Evolutionary conservation across 2,888 invertebrate species (phyloP), one percentile per base, ranked within the genome.

Genomic region (Drosophila atroscutellata): DNA sequence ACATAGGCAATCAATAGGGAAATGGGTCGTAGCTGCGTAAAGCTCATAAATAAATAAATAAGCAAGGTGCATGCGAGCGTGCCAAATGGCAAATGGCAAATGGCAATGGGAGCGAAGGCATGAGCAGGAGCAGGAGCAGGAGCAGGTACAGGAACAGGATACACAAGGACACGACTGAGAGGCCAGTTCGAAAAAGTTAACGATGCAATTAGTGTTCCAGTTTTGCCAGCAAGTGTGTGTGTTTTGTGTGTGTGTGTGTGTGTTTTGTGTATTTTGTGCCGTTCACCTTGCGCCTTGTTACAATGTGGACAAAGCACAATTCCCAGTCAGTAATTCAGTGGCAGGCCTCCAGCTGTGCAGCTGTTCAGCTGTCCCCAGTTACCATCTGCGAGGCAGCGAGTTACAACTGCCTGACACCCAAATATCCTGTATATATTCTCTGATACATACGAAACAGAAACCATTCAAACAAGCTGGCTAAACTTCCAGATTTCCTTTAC

Each of bases 151-250:
- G 47, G 42, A 28, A 39, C 50, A 36, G 36, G 69, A 34, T 28
- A 55, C 54, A 50, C 58, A 63, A 66, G 60, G 68, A 65, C 52
- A 52, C 18, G 6, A 54, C 18, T 11, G 13, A 28, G 58, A 49
- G 50, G 28, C 39, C 65, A 56, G 68, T 56, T 67, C 63, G 56
- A 76, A 87, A 84, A 78, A 69, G 76, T 77, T 84, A 89, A 81
- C 90, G 85, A 89, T 87, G 88, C 88, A 85, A 81, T 85, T 89
- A 87, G 75, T 69, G 62, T 36, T 26, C 15, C 45, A 45, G 24
- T 24, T 45, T 45, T 24, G 36, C 45, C 47, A 59, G 50, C 26
- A 42, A 45, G 49, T 59, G 45, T 66, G 58, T 26, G 28, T 28
- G 20, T 32, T 26, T 24, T n/a, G 18, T 28, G 9, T 49, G 45